A percentile compares a stretch with the other conserved stretches of the same genome.
phyloP scores from a whole-genome alignment of 1,140 invertebrate species.

The Lordiphosa stackelbergi region DNA sequence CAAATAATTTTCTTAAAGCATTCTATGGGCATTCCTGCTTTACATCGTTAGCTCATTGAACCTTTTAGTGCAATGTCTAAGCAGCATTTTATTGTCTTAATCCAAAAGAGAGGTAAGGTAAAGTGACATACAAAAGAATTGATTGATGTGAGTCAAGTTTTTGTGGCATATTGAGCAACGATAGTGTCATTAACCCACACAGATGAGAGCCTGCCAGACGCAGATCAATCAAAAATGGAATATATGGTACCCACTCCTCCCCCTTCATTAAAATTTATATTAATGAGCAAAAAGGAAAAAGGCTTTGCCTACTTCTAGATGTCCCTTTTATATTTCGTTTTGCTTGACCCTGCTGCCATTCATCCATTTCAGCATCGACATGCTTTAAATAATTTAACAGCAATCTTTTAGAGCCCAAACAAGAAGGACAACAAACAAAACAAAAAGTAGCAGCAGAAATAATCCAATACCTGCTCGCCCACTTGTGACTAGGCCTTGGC shows the following conservation, averaged over 20 bases:
- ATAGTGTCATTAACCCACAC: conserved; percentile 2
- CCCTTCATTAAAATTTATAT: conserved; percentile 22
- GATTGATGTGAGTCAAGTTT: conserved; percentile 21
- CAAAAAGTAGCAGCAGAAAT: conserved; percentile 8
- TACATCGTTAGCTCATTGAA: conserved; percentile 8
- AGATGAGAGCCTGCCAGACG: conserved; percentile 22
- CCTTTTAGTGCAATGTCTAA: conserved; percentile 45
- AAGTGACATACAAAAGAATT: not conserved
- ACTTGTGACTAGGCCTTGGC: conserved; percentile 29
- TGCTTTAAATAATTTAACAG: conserved; percentile 62
- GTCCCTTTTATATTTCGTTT: conserved; percentile 7
- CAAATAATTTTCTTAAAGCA: no score
- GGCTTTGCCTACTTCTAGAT: conserved; percentile 10
- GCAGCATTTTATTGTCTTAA: conserved; percentile 35
- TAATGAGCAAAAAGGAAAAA: conserved; percentile 16
- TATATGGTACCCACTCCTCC: conserved; percentile 3
- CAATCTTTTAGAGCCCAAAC: conserved; percentile 40
- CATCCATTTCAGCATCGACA: conserved; percentile 22
- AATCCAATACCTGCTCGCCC: conserved; percentile 32
- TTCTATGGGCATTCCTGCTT: not conserved
- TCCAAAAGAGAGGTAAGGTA: not conserved
- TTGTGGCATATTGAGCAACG: no score
- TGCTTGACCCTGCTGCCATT: conserved; percentile 20
- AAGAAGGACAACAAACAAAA: not conserved
- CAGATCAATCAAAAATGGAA: conserved; percentile 19